Conservation (phyloP, 2,797 vertebrate species). For the Mus minutoides region DNA sequence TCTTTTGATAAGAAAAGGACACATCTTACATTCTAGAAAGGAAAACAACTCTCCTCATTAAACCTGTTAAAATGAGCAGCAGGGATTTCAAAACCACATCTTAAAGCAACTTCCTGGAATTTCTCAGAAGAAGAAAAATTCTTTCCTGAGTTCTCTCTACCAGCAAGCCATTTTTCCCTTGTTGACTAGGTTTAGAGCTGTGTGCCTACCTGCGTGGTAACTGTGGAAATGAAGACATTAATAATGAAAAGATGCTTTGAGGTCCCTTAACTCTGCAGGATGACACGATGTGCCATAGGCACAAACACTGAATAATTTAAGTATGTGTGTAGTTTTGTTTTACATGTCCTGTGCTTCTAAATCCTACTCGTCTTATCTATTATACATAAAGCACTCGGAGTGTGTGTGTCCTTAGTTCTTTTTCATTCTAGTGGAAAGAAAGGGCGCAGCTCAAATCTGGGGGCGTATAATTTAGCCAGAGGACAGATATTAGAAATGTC, state of each 20-base stretch:
- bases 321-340: constrained; percentile 65
- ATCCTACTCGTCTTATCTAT: constrained; percentile 60
- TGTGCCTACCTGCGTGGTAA: background rate
- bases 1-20: constrained; percentile 46
- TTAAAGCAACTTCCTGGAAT: constrained; percentile 47
- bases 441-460: constrained; percentile 31
- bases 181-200: background rate
- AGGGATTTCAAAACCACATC: constrained; percentile 49
- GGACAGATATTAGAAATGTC: constrained; percentile 33
- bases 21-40: constrained; percentile 31
- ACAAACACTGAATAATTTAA: constrained; percentile 63
- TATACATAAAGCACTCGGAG: constrained; percentile 47
- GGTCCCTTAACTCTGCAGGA: constrained; percentile 35
- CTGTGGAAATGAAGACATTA: constrained; percentile 47
- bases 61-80: constrained; percentile 45
- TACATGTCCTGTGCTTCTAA: constrained; percentile 36
- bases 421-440: constrained; percentile 53
- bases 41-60: background rate
- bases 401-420: constrained; percentile 35
- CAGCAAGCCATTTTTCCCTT: constrained; percentile 1
- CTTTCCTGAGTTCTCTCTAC: constrained; percentile 34
- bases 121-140: constrained; percentile 34
- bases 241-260: constrained; percentile 58
- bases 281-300: background rate
- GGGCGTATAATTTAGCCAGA: constrained; percentile 43